Evolutionary conservation across 2,113 vertebrate genomes (phyloP), one percentile per base, ranked within the genome.

Genomic region (Nicator chloris): DNA sequence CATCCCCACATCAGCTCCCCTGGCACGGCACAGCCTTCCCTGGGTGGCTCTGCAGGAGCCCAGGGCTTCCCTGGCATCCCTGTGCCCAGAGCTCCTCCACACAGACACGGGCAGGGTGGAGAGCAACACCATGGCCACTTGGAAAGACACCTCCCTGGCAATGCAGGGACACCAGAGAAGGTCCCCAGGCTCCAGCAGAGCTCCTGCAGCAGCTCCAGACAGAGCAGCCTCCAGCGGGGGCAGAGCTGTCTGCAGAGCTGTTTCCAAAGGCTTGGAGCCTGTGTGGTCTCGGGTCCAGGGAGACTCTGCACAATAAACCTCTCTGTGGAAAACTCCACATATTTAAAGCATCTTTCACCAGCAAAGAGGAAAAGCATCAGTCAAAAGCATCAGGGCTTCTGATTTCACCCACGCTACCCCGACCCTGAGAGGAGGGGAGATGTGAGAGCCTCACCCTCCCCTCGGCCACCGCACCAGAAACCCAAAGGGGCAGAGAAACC

Each of bases 321-420:
- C 93, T 96, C 96, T 95, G 88, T 96, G 94, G 92, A 96, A 90
- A 94, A 86, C 90, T 81, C 56, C 17, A 6, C 92, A 82, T 94
- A 83, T 89, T 95, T 92, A 93, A 97, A 93, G 81, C 89, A 84
- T 96, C 92, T 95, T 94, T 90, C 3, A 2, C 5, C 93, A 94
- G 92, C 16, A 72, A 13, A 82, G 31, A 54, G 73, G 80, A 83
- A 96, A 96, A 83, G 71, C 22, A 61, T 61, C 79, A 76, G 40
- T 89, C 70, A 54, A 13, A 93, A 86, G 88, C 59, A 88, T 75
- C 79, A 40, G 84, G 3, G 21, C 79, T 31, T 83, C 16, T 39
- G 73, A 57, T 95, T 85, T 54, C 68, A 90, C 37, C 35, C 40
- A 1, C 26, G 6, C 44, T 73, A 16, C 15, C 49, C 45, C 5